Evolutionary conservation across 2,888 invertebrate genomes (phyloP), one percentile per base, ranked within the genome.

Genomic region (Zygogramma bicolorata): DNA sequence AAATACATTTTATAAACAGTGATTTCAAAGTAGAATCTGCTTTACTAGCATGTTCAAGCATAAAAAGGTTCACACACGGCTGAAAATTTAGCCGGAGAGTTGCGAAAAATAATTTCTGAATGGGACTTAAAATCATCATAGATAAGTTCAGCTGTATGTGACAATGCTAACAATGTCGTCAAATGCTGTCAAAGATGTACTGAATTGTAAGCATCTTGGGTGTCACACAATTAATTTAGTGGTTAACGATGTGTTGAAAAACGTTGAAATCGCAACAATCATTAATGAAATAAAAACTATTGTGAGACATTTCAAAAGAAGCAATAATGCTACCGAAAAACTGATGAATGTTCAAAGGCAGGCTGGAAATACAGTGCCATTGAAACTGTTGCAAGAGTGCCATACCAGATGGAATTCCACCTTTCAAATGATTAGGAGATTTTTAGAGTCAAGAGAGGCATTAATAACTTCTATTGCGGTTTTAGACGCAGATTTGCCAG

Each of bases 1-100:
- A 3, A 18, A 57, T 57, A 25, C 57, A 22, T 57, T n/a, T 20
- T 22, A 57, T 22, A 20, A 57, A 77, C 58, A 60, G 75, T 4
- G 34, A 79, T 60, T 83, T 81, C 79, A 27, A 77, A 71, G n/a
- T 80, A 2, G 75, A 81, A 60, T 75, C 76, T 25, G 2, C 73
- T 25, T 49, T 82, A 10, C 68, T 83, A 18, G 77, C 76, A 7
- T 81, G 80, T 49, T 18, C 10, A n/a, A 18, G 60, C 40, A 77
- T 78, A n/a, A 60, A 13, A 15, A 22, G 73, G 73, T 40, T 71
- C 65, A 10, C 82, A 83, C 69, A 82, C 81, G 6, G 75, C 76
- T 34, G 71, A 31, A 40, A 80, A 83, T 78, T 73, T 83, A 38
- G 81, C 80, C 6, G 40, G 25, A 2, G 75, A 76, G 71, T 49